Evolutionary conservation across 2,888 invertebrate genomes (phyloP).

Genomic region (Acleris literana): DNA sequence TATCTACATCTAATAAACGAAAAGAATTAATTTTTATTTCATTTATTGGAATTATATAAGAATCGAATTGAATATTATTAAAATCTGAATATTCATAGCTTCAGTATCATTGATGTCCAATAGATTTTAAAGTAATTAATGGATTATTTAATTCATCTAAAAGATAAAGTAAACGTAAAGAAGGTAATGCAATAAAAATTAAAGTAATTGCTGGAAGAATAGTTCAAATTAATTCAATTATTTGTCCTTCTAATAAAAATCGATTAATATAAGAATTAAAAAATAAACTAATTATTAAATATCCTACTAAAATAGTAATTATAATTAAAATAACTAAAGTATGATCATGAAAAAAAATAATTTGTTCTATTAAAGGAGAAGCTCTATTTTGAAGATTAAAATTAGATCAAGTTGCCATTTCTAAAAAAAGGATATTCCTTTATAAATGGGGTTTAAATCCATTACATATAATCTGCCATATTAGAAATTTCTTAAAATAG

Average conservation of each 20-base stretch:
- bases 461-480: slow-evolving; percentile 83
- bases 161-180: slow-evolving; percentile 82
- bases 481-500: slow-evolving; percentile 84
- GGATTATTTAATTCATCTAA: slow-evolving; percentile 85
- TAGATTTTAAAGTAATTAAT: slow-evolving; percentile 84
- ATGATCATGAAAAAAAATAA: slow-evolving; percentile 86
- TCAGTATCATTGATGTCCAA: slow-evolving; percentile 87
- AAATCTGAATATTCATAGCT: slow-evolving; percentile 87
- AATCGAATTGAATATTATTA: slow-evolving; percentile 84
- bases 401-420: slow-evolving; percentile 84
- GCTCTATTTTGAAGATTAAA: slow-evolving; percentile 84
- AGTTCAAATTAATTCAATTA: slow-evolving; percentile 87
- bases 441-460: slow-evolving; percentile 87
- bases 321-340: slow-evolving; percentile 84
- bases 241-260: slow-evolving; percentile 82
- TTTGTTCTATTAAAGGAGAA: slow-evolving; percentile 86
- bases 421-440: slow-evolving; percentile 84
- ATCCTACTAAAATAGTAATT: slow-evolving; percentile 84
- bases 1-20: slow-evolving; percentile 86
- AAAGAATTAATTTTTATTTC: slow-evolving; percentile 69
- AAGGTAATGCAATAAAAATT: slow-evolving; percentile 86
- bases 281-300: slow-evolving; percentile 81
- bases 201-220: slow-evolving; percentile 84
- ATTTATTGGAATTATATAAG: slow-evolving; percentile 80
- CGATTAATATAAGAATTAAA: slow-evolving; percentile 84